phyloP scores from a whole-genome alignment of 2,888 invertebrate genomes.

The Andrena trimmerana region DNA sequence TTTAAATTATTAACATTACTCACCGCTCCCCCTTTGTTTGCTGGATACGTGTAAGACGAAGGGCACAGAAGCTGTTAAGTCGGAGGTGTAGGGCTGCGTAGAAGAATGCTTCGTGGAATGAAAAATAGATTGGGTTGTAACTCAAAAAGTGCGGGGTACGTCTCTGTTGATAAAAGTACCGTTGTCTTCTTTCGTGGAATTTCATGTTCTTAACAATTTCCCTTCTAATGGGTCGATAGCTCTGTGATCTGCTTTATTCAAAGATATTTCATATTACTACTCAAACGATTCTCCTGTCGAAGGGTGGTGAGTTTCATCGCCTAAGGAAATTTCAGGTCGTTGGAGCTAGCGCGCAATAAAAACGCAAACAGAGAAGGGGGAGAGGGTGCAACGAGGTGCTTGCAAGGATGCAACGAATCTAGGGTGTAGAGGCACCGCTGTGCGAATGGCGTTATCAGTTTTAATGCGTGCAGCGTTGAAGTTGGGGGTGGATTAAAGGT shows the following conservation, averaged over 20 bases:
- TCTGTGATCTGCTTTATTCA: too few relatives aligned
- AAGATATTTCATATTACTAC: too few relatives aligned
- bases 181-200: too few relatives aligned
- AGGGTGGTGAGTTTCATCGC: neutral
- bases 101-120: neutral
- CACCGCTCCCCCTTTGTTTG: constrained; percentile 2
- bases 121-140: neutral
- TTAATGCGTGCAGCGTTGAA: constrained; percentile 9
- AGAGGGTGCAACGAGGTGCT: neutral
- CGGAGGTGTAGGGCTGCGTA: neutral
- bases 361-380: neutral
- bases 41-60: neutral
- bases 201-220: too few relatives aligned
- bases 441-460: constrained; percentile 14
- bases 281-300: too few relatives aligned
- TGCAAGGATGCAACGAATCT: neutral
- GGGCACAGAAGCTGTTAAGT: neutral
- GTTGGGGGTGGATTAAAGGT: constrained; percentile 14
- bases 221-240: too few relatives aligned
- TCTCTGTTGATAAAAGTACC: too few relatives aligned
- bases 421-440: neutral
- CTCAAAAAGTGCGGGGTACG: neutral
- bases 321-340: neutral
- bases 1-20: constrained; percentile 21
- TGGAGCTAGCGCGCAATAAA: neutral